Percentiles rank a stretch among this genome's conserved stretches.
phyloP scores from a whole-genome alignment of 2,888 invertebrate species.

The Neocrepidodera transversa region DNA sequence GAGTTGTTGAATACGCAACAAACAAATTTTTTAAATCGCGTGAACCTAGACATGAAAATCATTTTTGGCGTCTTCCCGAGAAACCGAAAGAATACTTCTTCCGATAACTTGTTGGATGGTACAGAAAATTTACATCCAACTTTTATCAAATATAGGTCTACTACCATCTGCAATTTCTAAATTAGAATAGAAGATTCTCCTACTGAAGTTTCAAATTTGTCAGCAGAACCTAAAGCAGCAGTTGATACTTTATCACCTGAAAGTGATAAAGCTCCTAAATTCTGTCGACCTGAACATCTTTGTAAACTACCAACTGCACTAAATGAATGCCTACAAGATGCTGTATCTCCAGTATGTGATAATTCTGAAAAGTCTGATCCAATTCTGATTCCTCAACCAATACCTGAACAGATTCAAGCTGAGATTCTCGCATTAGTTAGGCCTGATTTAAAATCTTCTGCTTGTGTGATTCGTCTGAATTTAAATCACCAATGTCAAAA shows the following conservation, averaged over 20 bases:
- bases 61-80: conserved; percentile 29
- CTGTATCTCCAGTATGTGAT: conserved; percentile 29
- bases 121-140: conserved; percentile 27
- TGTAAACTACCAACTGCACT: background rate
- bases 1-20: conserved; percentile 39
- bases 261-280: background rate
- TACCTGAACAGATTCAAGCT: background rate
- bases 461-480: conserved; percentile 26
- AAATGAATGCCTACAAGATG: conserved; percentile 1
- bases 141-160: conserved; percentile 3
- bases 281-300: background rate
- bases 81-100: background rate
- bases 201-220: background rate
- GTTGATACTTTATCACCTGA: background rate
- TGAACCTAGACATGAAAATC: conserved; percentile 39
- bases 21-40: conserved; percentile 34
- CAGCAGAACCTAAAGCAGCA: background rate
- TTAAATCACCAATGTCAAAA: conserved; percentile 29
- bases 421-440: conserved; percentile 24
- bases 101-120: conserved; percentile 4
- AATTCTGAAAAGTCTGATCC: conserved; percentile 3
- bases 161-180: background rate
- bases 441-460: conserved; percentile 27
- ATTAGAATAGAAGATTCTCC: background rate
- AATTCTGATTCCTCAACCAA: background rate